These are phyloP conservation scores for Pristionchus entomophagus DNA, from an alignment of 2,888 invertebrate genomes.

Conservation along the genomic window DNA sequence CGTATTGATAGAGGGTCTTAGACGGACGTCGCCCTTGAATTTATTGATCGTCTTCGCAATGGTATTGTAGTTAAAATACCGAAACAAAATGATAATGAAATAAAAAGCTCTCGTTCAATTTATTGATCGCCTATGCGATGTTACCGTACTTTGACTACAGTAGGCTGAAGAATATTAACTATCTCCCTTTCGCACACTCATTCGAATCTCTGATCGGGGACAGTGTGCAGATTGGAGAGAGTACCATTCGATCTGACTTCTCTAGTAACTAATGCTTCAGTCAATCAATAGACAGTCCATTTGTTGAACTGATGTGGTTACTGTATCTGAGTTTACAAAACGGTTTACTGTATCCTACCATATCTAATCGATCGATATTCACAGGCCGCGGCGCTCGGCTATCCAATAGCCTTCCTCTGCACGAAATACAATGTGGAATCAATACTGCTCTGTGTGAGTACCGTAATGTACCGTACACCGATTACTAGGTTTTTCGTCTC, in stretches of 20 bases:
- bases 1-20: not conserved
- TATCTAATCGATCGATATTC: not conserved
- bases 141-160: not conserved
- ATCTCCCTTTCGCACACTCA: no score
- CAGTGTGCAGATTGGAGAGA: no score
- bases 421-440: not conserved
- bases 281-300: no score
- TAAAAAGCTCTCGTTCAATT: not conserved
- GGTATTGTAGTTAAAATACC: not conserved
- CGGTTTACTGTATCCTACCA: no score
- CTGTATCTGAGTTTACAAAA: not conserved
- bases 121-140: not conserved
- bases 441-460: not conserved
- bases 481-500: not conserved
- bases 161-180: no score
- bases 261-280: no score
- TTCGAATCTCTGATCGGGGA: no score
- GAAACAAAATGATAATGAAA: not conserved
- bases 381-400: not conserved
- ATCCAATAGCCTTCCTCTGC: constrained; percentile 4
- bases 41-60: not conserved
- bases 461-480: not conserved
- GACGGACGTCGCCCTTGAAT: not conserved
- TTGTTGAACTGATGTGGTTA: no score
- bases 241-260: no score